phyloP scores from a whole-genome alignment of 2,888 invertebrate species.

The Tubulanus polymorphus region DNA sequence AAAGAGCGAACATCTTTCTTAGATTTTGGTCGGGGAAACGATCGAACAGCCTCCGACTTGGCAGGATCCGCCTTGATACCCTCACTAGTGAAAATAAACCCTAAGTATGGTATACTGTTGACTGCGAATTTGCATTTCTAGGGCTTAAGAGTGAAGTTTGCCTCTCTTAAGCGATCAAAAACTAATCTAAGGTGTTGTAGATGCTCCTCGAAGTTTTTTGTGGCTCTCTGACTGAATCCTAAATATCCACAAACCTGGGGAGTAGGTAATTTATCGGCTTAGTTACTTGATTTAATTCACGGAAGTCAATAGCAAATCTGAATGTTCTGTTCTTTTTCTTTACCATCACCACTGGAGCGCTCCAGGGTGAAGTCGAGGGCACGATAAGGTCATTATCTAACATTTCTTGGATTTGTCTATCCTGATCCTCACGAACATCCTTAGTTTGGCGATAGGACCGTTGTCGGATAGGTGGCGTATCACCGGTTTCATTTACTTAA shows the following conservation, averaged over 20 bases:
- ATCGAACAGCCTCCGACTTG: constrained; percentile 12
- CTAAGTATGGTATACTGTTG: constrained; percentile 18
- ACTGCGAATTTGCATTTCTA: constrained; percentile 22
- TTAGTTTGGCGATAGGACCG: no score
- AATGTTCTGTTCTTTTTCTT: no score
- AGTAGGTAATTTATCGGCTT: constrained; percentile 18
- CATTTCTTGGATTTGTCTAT: no score
- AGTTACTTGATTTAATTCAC: constrained; percentile 17
- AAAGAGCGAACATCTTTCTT: constrained; percentile 14
- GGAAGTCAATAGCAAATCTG: constrained; percentile 19
- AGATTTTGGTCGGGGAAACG: constrained; percentile 14
- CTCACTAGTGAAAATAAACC: constrained; percentile 19
- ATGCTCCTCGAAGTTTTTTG: constrained; percentile 18
- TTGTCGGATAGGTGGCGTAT: no score
- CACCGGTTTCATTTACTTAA: no score
- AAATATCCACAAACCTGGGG: constrained; percentile 19
- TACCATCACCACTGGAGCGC: no score
- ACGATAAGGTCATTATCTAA: no score
- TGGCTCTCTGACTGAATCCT: constrained; percentile 21
- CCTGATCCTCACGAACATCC: no score
- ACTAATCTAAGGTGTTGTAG: constrained; percentile 17
- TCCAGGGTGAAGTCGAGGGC: no score
- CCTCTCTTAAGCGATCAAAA: constrained; percentile 17
- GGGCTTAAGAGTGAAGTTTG: constrained; percentile 20
- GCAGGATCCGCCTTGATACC: constrained; percentile 18